These are phyloP conservation scores for Coracopsis vasa DNA, from an alignment of 2,113 vertebrate species.

Conservation along the genomic window DNA sequence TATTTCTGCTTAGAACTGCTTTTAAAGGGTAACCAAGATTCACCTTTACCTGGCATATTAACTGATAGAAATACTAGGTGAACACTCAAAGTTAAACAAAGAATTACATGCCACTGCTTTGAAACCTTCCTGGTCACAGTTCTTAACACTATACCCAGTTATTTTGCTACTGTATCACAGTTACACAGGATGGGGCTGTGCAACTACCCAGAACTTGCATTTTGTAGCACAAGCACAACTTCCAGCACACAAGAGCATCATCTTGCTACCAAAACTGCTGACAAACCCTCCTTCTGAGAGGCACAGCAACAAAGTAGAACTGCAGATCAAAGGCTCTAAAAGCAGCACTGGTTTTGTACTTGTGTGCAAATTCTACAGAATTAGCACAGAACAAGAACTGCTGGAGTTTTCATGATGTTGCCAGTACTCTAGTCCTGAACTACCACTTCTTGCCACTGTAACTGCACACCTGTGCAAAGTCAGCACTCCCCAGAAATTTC, in stretches of 20 bases:
- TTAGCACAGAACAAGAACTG: neutral
- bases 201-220: neutral
- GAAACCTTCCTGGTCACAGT: neutral
- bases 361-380: neutral
- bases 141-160: accelerated
- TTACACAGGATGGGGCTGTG: neutral
- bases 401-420: neutral
- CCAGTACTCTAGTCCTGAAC: neutral
- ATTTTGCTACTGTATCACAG: neutral
- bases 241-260: neutral
- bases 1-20: neutral
- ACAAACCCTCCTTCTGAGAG: neutral
- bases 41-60: neutral
- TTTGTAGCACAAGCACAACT: neutral
- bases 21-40: neutral
- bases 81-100: neutral
- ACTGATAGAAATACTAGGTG: accelerated
- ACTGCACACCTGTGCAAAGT: neutral
- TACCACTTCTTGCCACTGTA: neutral
- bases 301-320: neutral
- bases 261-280: neutral
- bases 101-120: accelerated
- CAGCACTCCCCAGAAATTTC: neutral
- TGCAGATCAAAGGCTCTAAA: neutral
- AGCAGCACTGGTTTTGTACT: accelerated